phyloP scores from a whole-genome alignment of 2,888 invertebrate genomes.

The Oscheius sp. region DNA sequence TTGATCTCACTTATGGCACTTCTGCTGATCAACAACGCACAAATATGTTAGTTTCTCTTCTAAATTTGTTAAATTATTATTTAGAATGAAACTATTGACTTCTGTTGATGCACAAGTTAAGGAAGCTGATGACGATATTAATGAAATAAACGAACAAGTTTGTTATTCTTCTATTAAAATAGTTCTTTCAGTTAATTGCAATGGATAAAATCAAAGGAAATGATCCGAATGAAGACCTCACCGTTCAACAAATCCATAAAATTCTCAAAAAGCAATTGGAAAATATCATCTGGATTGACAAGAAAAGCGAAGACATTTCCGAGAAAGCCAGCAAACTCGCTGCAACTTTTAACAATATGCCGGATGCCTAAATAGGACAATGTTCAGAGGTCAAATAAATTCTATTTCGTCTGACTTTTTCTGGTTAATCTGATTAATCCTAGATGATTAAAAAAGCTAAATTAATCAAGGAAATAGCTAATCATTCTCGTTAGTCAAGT shows the following conservation, averaged over 20 bases:
- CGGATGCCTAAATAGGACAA: no score
- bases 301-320: no score
- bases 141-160: conserved; percentile 50
- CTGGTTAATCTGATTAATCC: no score
- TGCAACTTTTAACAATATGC: no score
- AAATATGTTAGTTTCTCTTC: conserved; percentile 37
- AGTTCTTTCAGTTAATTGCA: conserved; percentile 32
- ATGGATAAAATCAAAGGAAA: conserved; percentile 31
- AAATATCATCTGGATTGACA: conserved; percentile 49
- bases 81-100: conserved; percentile 50
- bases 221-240: conserved; percentile 14
- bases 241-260: conserved; percentile 50
- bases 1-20: conserved; percentile 40
- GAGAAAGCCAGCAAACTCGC: no score
- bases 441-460: no score
- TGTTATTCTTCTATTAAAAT: no score
- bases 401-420: no score
- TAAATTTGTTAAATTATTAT: not conserved
- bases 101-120: conserved; percentile 52
- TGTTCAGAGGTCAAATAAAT: no score
- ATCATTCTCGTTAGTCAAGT: no score
- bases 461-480: no score
- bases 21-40: conserved; percentile 44
- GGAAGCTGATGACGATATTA: conserved; percentile 51
- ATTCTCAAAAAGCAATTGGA: conserved; percentile 56